Base-by-base conservation (phyloP, 2,113 vertebrate species). In the Osmerus eperlanus region DNA sequence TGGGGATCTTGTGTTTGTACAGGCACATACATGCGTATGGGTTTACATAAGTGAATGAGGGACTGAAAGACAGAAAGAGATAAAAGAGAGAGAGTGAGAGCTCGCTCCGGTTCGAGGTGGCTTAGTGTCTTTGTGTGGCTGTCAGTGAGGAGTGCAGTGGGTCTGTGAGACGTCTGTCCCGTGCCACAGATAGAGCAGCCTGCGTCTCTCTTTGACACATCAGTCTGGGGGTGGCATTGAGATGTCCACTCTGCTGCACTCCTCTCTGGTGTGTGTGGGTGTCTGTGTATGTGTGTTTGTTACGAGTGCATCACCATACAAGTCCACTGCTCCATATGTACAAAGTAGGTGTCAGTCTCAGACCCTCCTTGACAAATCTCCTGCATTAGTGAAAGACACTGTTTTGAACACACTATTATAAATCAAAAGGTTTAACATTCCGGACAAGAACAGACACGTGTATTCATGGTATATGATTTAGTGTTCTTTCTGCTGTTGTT, bases 151-250 rank as follows among this genome's bases (percentile, higher is more conserved):
- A 89, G 82, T 86, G 86, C 78, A 85, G 83, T 74, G 61, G 74
- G 70, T 79, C 83, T 87, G 83, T 76, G 73, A 70, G 56, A 84
- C 80, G 81, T 86, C 79, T 76, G 72, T 63, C 66, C 77, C 77
- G 72, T 73, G 79, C 64, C 74, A 77, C 89, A 85, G 78, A 79
- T 59, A 83, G 81, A 87, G 84, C 90, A 87, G 87, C 85, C 84
- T 88, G 89, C 84, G 89, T 83, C 78, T 91, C 85, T 82, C 87
- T 85, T 75, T 90, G 89, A 91, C 81, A 85, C 83, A 86, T 90
- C 87, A 86, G 81, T 89, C 85, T 86, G 21, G 62, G 74, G 76
- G 76, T 9, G 41, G 84, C 84, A 85, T 87, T 88, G 83, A 90
- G 89, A 83, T 82, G 78, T 89, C 83, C 65, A 78, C 72, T 78